phyloP scores from a whole-genome alignment of 2,797 vertebrate genomes.

The Podargus strigoides region DNA sequence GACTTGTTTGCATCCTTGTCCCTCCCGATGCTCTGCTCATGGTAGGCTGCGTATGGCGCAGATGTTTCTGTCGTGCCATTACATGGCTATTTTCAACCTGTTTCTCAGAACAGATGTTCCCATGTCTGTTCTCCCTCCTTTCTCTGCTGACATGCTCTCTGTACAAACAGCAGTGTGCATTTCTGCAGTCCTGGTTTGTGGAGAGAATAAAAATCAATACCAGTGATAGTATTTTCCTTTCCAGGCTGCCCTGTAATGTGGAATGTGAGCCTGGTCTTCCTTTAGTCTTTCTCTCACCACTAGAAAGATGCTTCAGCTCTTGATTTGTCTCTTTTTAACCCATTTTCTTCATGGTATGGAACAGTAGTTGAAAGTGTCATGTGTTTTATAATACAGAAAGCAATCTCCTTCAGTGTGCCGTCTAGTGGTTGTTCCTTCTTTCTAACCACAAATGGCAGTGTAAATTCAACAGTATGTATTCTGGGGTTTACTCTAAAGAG shows the following conservation, averaged over 20 bases:
- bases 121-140: neutral
- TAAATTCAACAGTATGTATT: conserved; percentile 5
- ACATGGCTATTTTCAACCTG: conserved; percentile 56
- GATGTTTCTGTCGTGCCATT: conserved; percentile 51
- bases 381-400: neutral
- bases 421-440: neutral
- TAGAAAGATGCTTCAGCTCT: neutral
- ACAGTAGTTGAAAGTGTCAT: neutral
- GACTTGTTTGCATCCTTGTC: neutral
- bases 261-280: neutral
- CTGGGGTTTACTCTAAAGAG: conserved; percentile 41
- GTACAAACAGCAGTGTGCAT: conserved; percentile 61
- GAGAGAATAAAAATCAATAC: conserved; percentile 51
- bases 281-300: neutral
- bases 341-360: neutral
- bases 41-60: neutral
- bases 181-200: conserved; percentile 41
- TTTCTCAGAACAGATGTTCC: conserved; percentile 68
- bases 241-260: neutral
- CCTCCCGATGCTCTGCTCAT: neutral
- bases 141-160: conserved; percentile 50
- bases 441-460: neutral
- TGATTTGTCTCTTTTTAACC: neutral
- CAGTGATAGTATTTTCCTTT: conserved; percentile 9
- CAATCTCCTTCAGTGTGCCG: neutral